A percentile compares a stretch with the other conserved stretches of the same genome.
Conservation (phyloP, 2,797 vertebrate species). For the Gymnothorax reevesii region DNA sequence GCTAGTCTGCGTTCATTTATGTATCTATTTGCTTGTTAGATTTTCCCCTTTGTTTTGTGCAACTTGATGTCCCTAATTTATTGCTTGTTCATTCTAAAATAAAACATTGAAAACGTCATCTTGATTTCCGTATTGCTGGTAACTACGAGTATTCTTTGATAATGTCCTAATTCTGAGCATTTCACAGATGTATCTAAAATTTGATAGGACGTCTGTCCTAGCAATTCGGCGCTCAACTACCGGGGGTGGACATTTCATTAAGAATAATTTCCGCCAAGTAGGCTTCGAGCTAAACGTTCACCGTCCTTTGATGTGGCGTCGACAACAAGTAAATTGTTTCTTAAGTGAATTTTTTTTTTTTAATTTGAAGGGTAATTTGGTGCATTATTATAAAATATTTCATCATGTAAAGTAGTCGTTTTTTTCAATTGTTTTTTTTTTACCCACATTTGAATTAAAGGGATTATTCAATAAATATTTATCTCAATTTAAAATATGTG, state of each 20-base stretch:
- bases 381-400: not conserved
- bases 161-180: not conserved
- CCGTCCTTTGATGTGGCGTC: not conserved
- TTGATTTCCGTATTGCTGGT: constrained; percentile 37
- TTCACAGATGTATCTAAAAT: not conserved
- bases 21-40: constrained; percentile 45
- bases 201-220: not conserved
- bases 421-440: not conserved
- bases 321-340: not conserved
- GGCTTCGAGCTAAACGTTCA: not conserved
- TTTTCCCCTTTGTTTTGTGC: constrained; percentile 64
- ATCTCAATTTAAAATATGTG: not conserved
- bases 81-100: constrained; percentile 78
- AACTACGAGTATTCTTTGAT: constrained; percentile 22
- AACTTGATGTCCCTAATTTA: constrained; percentile 87
- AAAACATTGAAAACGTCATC: constrained; percentile 48
- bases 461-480: not conserved
- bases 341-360: not conserved
- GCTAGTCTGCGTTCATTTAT: constrained; percentile 11
- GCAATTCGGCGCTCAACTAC: not conserved
- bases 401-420: not conserved
- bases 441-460: not conserved
- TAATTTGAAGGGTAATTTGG: not conserved
- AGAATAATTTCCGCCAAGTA: not conserved
- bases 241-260: not conserved